phyloP scores from a whole-genome alignment of 2,888 invertebrate genomes.

The Anoplius nigerrimus region DNA sequence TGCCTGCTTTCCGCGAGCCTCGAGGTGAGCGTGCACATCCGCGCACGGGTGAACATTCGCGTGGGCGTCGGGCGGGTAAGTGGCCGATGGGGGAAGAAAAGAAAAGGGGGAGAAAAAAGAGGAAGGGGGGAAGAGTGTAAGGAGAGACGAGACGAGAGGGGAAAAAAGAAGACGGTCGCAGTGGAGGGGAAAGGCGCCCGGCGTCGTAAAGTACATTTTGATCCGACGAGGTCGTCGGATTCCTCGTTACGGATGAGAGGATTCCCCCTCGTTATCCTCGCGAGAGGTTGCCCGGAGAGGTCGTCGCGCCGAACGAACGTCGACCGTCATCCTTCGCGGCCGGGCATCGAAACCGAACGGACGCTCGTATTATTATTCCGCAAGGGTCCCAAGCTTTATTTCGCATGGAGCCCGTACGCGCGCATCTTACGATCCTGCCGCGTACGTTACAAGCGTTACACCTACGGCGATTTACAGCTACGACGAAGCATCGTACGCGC shows the following conservation, averaged over 20 bases:
- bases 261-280: constrained; percentile 43
- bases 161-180: neutral
- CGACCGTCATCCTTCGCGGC: constrained; percentile 37
- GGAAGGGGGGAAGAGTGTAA: neutral
- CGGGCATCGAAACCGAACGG: constrained; percentile 13
- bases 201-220: constrained; percentile 23
- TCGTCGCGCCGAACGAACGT: constrained; percentile 36
- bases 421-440: too few species aligned
- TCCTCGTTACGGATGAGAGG: constrained; percentile 34
- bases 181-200: constrained; percentile 7
- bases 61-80: neutral
- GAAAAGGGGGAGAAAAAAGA: neutral
- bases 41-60: too few species aligned
- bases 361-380: neutral
- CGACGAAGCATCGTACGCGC: too few species aligned
- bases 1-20: too few species aligned
- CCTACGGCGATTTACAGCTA: too few species aligned
- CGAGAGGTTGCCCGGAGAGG: constrained; percentile 35
- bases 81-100: neutral
- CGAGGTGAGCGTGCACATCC: neutral
- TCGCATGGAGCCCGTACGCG: too few species aligned
- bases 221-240: constrained; percentile 35
- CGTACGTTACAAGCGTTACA: too few species aligned
- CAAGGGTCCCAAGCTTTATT: too few species aligned
- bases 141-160: neutral